Conservation (phyloP, 2,113 vertebrate species). For the Pristiophorus japonicus region DNA sequence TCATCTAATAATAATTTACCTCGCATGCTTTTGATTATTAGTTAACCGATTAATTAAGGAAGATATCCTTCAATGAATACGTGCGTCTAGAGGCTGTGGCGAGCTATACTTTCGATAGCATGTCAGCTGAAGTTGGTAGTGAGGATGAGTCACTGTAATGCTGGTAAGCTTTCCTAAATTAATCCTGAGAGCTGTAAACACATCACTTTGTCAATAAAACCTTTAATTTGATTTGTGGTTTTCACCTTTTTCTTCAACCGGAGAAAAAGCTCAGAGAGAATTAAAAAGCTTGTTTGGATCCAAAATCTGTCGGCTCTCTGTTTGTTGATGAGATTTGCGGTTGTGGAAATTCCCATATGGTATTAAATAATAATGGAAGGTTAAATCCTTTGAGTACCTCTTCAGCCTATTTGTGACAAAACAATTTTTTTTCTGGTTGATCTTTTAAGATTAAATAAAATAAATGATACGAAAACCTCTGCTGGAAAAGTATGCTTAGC, state of each 20-base stretch:
- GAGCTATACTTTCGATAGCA: too few relatives aligned
- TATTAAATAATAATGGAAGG: slow-evolving; percentile 2
- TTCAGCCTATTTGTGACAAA: slow-evolving; percentile 5
- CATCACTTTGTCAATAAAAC: slow-evolving; percentile 33
- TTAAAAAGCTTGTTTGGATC: slow-evolving; percentile 38
- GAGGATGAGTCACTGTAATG: slow-evolving; percentile 30
- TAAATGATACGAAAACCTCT: background rate
- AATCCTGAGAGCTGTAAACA: slow-evolving; percentile 36
- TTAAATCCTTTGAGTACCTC: slow-evolving; percentile 3
- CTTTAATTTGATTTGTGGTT: slow-evolving; percentile 28
- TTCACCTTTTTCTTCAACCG: slow-evolving; percentile 22
- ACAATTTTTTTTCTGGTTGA: background rate
- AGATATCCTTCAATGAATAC: background rate
- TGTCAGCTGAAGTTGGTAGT: background rate
- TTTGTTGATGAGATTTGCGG: slow-evolving; percentile 38
- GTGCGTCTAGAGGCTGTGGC: background rate
- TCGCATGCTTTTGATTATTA: background rate
- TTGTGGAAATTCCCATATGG: slow-evolving; percentile 34
- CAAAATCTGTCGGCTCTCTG: slow-evolving; percentile 34
- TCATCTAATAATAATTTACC: background rate
- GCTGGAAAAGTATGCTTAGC: background rate
- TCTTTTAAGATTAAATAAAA: background rate
- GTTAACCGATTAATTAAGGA: background rate
- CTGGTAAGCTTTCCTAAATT: slow-evolving; percentile 6
- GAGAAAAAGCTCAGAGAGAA: slow-evolving; percentile 24